Evolutionary conservation across 1,140 invertebrate species (phyloP).

Genomic region (Drosophila micromelanica): DNA sequence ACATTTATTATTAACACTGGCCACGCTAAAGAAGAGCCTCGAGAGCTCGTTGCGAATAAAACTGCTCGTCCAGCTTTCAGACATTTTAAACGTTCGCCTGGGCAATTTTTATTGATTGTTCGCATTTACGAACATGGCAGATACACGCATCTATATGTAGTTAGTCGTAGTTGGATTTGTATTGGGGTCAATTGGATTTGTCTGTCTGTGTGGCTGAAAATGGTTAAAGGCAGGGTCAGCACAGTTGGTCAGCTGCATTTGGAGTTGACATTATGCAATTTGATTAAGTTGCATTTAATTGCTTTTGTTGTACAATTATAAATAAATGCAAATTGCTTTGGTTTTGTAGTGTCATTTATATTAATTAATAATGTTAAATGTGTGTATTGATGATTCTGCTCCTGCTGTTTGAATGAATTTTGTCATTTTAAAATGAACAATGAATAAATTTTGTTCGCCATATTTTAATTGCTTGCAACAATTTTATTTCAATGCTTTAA

Average conservation of each 20-base stretch:
- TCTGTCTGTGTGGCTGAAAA: conserved; percentile 16
- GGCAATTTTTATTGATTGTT: conserved; percentile 58
- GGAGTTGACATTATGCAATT: conserved; percentile 72
- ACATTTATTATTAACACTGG: conserved; percentile 68
- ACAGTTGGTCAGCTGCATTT: conserved; percentile 51
- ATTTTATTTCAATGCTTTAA: conserved; percentile 5
- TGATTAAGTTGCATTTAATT: conserved; percentile 79
- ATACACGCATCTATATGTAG: conserved; percentile 29
- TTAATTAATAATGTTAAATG: conserved; percentile 66
- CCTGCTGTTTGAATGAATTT: conserved; percentile 18
- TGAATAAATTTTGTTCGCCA: conserved; percentile 13
- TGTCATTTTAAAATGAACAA: conserved; percentile 37
- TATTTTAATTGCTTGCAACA: conserved; percentile 1
- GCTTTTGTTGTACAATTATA: conserved; percentile 69
- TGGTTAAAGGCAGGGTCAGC: neutral
- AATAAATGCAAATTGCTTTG: conserved; percentile 73
- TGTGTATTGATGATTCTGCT: conserved; percentile 33
- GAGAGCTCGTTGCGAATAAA: neutral
- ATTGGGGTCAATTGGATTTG: conserved; percentile 69
- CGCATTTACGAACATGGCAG: conserved; percentile 29
- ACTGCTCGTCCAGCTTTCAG: neutral
- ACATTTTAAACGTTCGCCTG: conserved; percentile 46
- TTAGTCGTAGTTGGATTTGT: conserved; percentile 11
- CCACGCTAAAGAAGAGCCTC: conserved; percentile 27
- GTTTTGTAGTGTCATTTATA: conserved; percentile 52